phyloP scores from a whole-genome alignment of 2,797 vertebrate species.

The Eurystomus glaucurus region DNA sequence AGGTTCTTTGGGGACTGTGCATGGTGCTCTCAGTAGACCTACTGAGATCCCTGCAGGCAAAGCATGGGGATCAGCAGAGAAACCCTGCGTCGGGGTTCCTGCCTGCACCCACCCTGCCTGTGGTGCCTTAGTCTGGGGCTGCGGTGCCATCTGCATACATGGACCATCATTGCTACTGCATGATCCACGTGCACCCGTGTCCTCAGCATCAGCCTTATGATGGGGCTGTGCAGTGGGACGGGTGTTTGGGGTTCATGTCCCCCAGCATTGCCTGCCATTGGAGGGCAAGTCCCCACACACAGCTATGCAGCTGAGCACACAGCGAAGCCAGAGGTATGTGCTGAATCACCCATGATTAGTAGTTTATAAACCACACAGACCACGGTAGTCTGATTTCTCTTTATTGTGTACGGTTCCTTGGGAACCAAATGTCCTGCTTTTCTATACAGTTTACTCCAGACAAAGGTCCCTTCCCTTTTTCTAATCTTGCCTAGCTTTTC shows the following conservation, averaged over 20 bases:
- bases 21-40: not conserved
- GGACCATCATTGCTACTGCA: fast-evolving
- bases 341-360: not conserved
- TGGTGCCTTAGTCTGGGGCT: not conserved
- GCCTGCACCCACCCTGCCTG: fast-evolving
- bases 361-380: constrained; percentile 37
- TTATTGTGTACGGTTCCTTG: not conserved
- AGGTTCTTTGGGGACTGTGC: not conserved
- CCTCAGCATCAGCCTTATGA: fast-evolving
- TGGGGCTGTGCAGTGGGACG: fast-evolving
- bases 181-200: not conserved
- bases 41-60: fast-evolving
- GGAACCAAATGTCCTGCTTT: constrained; percentile 40
- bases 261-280: not conserved
- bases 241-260: not conserved
- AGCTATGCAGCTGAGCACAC: fast-evolving
- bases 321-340: not conserved
- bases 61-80: not conserved
- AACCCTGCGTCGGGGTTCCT: fast-evolving
- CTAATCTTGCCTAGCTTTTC: constrained; percentile 59
- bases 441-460: constrained; percentile 43
- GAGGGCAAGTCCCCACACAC: not conserved
- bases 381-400: not conserved
- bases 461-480: constrained; percentile 60
- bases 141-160: fast-evolving